Evolutionary conservation across 2,797 vertebrate species (phyloP).

Genomic region (Gymnothorax reevesii): DNA sequence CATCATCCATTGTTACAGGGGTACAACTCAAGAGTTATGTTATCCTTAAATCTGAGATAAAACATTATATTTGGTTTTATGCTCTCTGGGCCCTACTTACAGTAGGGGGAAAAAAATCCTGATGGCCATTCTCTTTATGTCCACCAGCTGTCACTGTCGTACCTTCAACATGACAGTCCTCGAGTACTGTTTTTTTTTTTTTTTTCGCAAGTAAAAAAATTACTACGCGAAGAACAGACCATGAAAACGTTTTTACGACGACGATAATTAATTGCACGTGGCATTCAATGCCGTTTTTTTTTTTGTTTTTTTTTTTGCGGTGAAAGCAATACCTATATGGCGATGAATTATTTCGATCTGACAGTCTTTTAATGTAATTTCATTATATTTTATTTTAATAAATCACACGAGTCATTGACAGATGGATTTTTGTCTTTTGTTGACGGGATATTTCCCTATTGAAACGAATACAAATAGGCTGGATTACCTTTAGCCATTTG

Average conservation of each 20-base stretch:
- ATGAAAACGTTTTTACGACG: slow-evolving; percentile 31
- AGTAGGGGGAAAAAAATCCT: too few relatives aligned
- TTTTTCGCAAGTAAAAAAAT: slow-evolving; percentile 34
- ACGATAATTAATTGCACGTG: background rate
- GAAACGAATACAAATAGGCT: too few relatives aligned
- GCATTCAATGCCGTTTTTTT: background rate
- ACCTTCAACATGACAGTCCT: background rate
- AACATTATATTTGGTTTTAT: background rate
- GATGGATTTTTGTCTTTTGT: too few relatives aligned
- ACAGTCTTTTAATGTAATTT: too few relatives aligned
- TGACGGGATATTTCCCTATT: too few relatives aligned
- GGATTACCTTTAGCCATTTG: background rate
- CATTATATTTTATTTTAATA: too few relatives aligned
- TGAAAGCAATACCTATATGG: too few relatives aligned
- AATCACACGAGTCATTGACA: too few relatives aligned
- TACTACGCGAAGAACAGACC: slow-evolving; percentile 11
- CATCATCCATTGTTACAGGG: too few relatives aligned
- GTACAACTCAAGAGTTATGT: too few relatives aligned
- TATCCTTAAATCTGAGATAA: background rate
- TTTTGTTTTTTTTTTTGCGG: background rate
- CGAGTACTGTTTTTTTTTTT: slow-evolving; percentile 24
- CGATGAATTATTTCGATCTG: too few relatives aligned
- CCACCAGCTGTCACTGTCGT: slow-evolving; percentile 11
- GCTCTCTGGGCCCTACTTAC: too few relatives aligned
- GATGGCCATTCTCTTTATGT: background rate